These are phyloP conservation scores for Butorides virescens DNA, from an alignment of 2,113 vertebrate species.

Conservation along the genomic window DNA sequence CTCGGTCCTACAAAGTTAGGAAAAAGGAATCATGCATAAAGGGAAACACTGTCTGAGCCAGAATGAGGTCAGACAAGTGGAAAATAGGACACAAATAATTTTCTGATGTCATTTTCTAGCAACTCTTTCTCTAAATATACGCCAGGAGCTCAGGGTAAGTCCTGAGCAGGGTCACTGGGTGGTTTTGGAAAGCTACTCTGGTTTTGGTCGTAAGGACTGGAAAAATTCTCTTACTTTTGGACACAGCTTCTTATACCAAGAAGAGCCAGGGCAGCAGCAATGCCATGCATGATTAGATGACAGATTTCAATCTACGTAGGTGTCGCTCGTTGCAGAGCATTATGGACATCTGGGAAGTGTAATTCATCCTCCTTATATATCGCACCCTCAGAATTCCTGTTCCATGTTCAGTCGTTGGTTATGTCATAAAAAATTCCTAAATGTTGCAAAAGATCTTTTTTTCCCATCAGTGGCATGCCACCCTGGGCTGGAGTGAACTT, in stretches of 20 bases:
- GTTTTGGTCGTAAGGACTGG: neutral
- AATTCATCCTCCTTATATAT: neutral
- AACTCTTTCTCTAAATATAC: neutral
- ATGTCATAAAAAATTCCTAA: neutral
- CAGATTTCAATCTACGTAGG: neutral
- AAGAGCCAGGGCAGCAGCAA: neutral
- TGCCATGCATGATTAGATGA: neutral
- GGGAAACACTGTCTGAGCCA: neutral
- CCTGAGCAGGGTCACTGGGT: neutral
- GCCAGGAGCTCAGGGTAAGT: neutral
- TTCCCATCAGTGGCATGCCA: neutral
- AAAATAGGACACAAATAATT: neutral
- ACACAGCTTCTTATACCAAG: neutral
- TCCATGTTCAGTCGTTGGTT: neutral
- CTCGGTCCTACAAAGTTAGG: neutral
- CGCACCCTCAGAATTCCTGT: neutral
- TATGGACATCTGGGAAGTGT: neutral
- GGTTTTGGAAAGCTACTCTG: neutral
- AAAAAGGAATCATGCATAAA: neutral
- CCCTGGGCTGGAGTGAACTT: neutral
- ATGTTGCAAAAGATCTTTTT: neutral
- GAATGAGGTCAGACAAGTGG: neutral
- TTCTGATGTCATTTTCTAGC: neutral
- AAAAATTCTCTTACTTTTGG: neutral
- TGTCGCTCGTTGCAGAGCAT: too few relatives aligned